These are phyloP conservation scores for Ictidomys tridecemlineatus DNA, from an alignment of 2,113 vertebrate species.

Conservation along the genomic window DNA sequence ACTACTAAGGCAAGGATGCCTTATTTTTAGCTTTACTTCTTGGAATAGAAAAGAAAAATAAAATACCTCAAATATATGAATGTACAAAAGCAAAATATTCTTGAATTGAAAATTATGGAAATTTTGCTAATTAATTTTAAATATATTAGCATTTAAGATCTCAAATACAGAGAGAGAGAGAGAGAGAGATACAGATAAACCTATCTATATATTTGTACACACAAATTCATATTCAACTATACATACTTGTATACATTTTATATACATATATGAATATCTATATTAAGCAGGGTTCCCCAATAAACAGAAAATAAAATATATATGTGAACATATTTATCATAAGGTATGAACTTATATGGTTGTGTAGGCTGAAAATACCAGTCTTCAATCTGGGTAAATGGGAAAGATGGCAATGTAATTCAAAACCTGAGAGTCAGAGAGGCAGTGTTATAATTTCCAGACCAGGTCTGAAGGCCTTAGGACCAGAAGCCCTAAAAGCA, in stretches of 20 bases:
- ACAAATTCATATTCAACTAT: background rate
- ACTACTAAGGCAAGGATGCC: rapidly evolving
- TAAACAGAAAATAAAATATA: background rate
- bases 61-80: background rate
- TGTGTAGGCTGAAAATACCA: background rate
- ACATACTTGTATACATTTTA: background rate
- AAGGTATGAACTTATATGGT: background rate
- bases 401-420: background rate
- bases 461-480: background rate
- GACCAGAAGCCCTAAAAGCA: background rate
- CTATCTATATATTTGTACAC: no score
- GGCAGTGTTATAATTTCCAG: background rate
- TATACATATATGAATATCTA: background rate
- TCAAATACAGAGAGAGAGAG: background rate
- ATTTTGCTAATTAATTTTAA: background rate
- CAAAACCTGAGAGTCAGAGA: background rate
- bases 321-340: background rate
- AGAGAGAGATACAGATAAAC: background rate
- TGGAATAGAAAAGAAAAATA: background rate
- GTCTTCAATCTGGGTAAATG: background rate
- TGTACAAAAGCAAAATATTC: background rate
- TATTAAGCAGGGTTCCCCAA: background rate
- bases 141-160: background rate
- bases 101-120: background rate
- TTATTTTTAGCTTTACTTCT: background rate